Evolutionary conservation across 2,888 invertebrate genomes (phyloP), one percentile per base, ranked within the genome.

Genomic region (Drosophila ezoana): DNA sequence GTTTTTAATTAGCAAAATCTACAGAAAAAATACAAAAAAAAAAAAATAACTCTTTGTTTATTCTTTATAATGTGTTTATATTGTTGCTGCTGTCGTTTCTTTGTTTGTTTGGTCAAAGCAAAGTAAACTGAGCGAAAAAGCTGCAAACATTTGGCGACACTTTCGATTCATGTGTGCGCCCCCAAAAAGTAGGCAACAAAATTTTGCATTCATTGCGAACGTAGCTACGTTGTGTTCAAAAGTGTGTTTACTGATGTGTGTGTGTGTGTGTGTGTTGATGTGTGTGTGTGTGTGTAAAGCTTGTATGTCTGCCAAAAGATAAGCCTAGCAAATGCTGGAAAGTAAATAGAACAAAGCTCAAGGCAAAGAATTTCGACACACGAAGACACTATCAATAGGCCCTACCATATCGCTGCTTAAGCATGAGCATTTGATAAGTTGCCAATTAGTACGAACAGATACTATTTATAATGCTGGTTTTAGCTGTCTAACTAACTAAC

Each of bases 121-220:
- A 82, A 86, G 81, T 83, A 86, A 87, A 84, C 72, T 62, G 63
- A 64, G 57, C 28, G 41, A 59, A 68, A 54, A 37, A 40, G 48
- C 58, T 37, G 59, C 43, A 52, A 57, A 60, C 28, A 47, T 20
- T 60, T 60, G 35, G 60, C 53, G 47, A 9, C 37, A 37, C 54
- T 51, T 28, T 44, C 4, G 41, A 18, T 20, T 16, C n/a, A 11
- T 8, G 32, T 14, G 32, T 1, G 28, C 14, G 54, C 40, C 38
- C 23, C 45, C 9, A 49, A 64, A 58, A 60, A 23, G 64, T 60
- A 56, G 47, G 57, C 65, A 60, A 65, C 57, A 33, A 41, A 66
- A 72, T 56, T 9, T 33, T 62, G 62, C 58, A 58, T 62, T 14
- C 33, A 54, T 52, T 44, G 18, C 20, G 32, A 54, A 28, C 48